Conservation (phyloP, 2,888 invertebrate species). For the Drosophila quinaria region DNA sequence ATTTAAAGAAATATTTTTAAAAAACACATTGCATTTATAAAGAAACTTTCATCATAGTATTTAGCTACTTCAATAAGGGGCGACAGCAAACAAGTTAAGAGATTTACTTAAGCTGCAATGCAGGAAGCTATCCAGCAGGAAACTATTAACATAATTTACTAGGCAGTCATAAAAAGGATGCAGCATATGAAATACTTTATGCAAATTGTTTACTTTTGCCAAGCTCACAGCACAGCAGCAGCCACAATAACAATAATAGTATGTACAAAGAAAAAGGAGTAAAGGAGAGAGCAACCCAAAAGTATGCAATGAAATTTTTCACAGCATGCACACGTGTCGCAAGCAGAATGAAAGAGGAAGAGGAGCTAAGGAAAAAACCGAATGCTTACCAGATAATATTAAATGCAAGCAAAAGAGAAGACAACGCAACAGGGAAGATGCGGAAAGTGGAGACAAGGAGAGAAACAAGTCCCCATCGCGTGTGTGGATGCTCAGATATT, state of each 20-base stretch:
- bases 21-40: no score
- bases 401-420: slow-evolving; percentile 51
- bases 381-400: slow-evolving; percentile 63
- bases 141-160: slow-evolving; percentile 55
- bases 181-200: slow-evolving; percentile 72
- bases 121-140: slow-evolving; percentile 33
- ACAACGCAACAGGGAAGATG: neutral
- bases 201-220: slow-evolving; percentile 68
- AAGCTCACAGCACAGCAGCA: slow-evolving; percentile 20
- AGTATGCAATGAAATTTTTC: slow-evolving; percentile 59
- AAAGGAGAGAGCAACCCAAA: slow-evolving; percentile 26
- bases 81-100: slow-evolving; percentile 17
- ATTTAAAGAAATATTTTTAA: neutral
- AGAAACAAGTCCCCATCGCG: slow-evolving; percentile 25
- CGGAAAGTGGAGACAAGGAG: no score
- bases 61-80: neutral
- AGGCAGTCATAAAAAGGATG: slow-evolving; percentile 48
- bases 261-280: slow-evolving; percentile 21
- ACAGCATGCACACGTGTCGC: slow-evolving; percentile 53
- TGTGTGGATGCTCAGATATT: slow-evolving; percentile 57
- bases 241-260: slow-evolving; percentile 24
- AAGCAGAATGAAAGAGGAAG: slow-evolving; percentile 6
- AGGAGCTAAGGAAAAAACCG: slow-evolving; percentile 7
- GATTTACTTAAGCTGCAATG: slow-evolving; percentile 48
- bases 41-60: neutral